These are phyloP conservation scores for Caretta caretta DNA, from an alignment of 2,113 vertebrate species.

Conservation along the genomic window DNA sequence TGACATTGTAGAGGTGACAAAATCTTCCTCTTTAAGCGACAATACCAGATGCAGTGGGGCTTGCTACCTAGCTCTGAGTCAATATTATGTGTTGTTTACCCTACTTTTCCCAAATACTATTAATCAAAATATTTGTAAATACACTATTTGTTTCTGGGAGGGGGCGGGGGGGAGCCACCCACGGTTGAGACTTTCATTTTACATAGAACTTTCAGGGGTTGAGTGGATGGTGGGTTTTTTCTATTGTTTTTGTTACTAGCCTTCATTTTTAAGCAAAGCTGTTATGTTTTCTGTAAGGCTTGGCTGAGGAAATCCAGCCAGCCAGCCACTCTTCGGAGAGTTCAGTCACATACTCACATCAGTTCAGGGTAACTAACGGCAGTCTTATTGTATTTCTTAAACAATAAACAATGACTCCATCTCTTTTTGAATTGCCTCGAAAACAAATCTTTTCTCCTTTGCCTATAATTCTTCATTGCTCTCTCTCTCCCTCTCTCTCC, in stretches of 20 bases:
- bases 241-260: not conserved
- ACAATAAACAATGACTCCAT: not conserved
- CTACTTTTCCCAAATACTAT: constrained; percentile 22
- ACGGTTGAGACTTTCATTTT: not conserved
- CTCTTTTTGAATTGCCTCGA: not conserved
- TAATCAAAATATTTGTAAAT: not conserved
- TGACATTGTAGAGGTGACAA: not conserved
- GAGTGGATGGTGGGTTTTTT: not conserved
- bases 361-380: not conserved
- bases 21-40: not conserved
- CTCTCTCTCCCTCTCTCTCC: not conserved
- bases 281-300: fast-evolving
- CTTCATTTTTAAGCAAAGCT: not conserved
- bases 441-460: not conserved
- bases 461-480: not conserved
- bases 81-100: constrained; percentile 3
- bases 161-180: not conserved
- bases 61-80: not conserved
- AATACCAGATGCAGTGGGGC: not conserved
- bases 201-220: not conserved
- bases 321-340: not conserved
- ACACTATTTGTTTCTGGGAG: not conserved
- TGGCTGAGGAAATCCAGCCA: not conserved
- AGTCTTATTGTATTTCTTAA: not conserved
- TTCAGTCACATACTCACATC: not conserved